Conservation (phyloP, 2,888 invertebrate genomes). For the Torymus texanus region DNA sequence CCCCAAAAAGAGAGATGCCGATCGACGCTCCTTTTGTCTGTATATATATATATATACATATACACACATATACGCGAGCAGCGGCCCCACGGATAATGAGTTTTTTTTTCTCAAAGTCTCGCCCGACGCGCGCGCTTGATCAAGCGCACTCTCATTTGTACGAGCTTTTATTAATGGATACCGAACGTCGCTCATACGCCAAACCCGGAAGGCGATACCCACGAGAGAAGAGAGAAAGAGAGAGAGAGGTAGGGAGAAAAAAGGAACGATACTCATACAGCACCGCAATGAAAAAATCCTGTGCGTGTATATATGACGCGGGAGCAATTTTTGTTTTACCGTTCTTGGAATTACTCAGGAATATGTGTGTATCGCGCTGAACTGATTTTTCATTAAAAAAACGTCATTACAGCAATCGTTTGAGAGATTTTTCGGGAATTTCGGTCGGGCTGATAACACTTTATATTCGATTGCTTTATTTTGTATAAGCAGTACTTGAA, state of each 20-base stretch:
- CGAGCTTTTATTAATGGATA: conserved; percentile 35
- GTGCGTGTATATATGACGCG: no score
- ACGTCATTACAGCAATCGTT: no score
- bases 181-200: not conserved
- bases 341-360: no score
- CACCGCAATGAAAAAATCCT: no score
- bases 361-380: no score
- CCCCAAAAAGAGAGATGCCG: conserved; percentile 14
- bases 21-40: conserved; percentile 32
- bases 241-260: not conserved
- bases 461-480: no score
- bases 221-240: conserved; percentile 4
- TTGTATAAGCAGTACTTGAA: no score
- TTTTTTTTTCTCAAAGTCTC: conserved; percentile 8
- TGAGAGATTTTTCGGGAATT: no score
- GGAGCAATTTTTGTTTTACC: no score
- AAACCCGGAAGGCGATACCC: conserved; percentile 2
- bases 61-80: not conserved
- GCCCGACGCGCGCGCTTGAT: conserved; percentile 15
- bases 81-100: conserved; percentile 9
- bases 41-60: no score
- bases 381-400: no score
- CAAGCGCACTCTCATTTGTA: conserved; percentile 34
- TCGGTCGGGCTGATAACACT: no score
- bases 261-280: not conserved